These are phyloP conservation scores for Falco columbarius DNA, from an alignment of 2,797 vertebrate genomes.

Conservation along the genomic window DNA sequence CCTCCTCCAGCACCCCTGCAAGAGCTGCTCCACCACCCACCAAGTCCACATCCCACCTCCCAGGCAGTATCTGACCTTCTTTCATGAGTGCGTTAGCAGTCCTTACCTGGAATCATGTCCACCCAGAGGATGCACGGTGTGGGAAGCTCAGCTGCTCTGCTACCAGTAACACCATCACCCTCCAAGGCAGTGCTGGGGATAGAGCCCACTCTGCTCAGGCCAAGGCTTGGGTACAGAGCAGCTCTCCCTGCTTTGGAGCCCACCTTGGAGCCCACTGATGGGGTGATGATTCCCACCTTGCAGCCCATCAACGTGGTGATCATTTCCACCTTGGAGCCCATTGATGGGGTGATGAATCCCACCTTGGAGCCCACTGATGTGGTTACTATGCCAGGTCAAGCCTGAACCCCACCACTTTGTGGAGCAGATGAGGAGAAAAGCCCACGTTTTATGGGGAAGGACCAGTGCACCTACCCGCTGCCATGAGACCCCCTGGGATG, in stretches of 20 bases:
- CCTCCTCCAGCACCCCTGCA: not conserved
- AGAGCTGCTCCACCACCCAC: not conserved
- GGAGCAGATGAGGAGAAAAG: not conserved
- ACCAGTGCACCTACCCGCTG: accelerated
- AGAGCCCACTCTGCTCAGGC: accelerated
- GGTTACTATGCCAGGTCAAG: not conserved
- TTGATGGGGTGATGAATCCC: not conserved
- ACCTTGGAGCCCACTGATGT: not conserved
- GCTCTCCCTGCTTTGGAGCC: not conserved
- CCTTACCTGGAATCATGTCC: accelerated
- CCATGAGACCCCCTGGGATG: accelerated
- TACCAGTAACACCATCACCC: not conserved
- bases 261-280: accelerated
- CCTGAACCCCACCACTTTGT: not conserved
- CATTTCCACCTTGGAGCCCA: too few relatives aligned
- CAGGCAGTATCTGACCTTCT: too few relatives aligned
- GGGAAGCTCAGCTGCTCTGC: not conserved
- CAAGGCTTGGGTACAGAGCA: accelerated
- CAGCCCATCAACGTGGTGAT: too few relatives aligned
- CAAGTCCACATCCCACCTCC: not conserved
- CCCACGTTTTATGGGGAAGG: accelerated
- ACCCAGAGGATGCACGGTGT: accelerated
- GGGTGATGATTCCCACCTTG: too few relatives aligned
- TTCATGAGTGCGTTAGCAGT: accelerated
- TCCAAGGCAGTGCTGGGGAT: accelerated